These are phyloP conservation scores for Diaprepes abbreviatus DNA, from an alignment of 2,888 invertebrate species.

Conservation along the genomic window DNA sequence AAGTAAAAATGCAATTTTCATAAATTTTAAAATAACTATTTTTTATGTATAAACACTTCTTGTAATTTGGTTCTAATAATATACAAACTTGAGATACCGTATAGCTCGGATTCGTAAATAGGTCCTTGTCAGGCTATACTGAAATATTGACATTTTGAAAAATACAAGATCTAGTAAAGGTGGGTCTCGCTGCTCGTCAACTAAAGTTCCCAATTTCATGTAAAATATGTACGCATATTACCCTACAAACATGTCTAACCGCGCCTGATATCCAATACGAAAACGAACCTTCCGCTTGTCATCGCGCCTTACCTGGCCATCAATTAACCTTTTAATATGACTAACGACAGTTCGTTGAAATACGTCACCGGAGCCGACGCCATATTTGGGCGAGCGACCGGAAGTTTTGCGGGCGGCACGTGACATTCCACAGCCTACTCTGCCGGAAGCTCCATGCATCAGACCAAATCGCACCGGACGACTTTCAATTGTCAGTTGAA, in stretches of 20 bases:
- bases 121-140: too few species aligned
- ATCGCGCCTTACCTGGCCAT: conserved; percentile 21
- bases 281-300: conserved; percentile 24
- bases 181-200: too few species aligned
- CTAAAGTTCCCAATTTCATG: too few species aligned
- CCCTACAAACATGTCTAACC: not conserved
- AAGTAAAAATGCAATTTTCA: too few species aligned
- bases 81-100: too few species aligned
- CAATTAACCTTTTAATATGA: conserved; percentile 36
- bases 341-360: conserved; percentile 21
- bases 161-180: too few species aligned
- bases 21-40: too few species aligned
- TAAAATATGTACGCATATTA: not conserved
- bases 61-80: too few species aligned
- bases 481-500: conserved; percentile 16
- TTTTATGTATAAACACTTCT: too few species aligned
- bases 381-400: conserved; percentile 18
- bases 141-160: too few species aligned
- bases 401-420: conserved; percentile 34
- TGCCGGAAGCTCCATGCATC: conserved; percentile 26
- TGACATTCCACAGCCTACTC: conserved; percentile 28
- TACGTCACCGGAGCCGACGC: conserved; percentile 35
- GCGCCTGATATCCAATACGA: conserved; percentile 9
- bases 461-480: conserved; percentile 30
- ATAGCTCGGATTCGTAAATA: too few species aligned